Percentiles rank a stretch among this genome's conserved stretches.
phyloP scores from a whole-genome alignment of 2,888 invertebrate genomes.

The Polymixis lichenea region DNA sequence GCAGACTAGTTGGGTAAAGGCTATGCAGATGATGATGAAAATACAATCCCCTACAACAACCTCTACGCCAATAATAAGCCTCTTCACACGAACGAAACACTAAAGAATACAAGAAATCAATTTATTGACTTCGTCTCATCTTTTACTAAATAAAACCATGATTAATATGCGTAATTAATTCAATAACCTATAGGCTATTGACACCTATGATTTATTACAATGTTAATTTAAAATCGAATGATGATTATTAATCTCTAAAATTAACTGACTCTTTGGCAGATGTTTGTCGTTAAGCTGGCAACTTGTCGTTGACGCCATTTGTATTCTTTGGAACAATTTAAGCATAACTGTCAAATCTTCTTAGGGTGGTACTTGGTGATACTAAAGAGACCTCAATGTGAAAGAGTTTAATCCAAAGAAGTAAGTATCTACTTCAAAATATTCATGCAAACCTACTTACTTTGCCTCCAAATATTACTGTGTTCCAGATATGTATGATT shows the following conservation, averaged over 20 bases:
- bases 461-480: neutral
- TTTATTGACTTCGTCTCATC: slow-evolving; percentile 11
- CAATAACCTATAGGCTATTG: slow-evolving; percentile 32
- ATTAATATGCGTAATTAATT: slow-evolving; percentile 53
- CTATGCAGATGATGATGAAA: no score
- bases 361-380: slow-evolving; percentile 19
- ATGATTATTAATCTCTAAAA: slow-evolving; percentile 44
- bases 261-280: slow-evolving; percentile 48
- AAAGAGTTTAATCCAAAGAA: neutral
- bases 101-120: slow-evolving; percentile 12
- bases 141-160: slow-evolving; percentile 15
- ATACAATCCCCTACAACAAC: neutral
- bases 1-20: neutral
- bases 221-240: slow-evolving; percentile 45
- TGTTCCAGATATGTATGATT: neutral
- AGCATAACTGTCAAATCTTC: slow-evolving; percentile 23
- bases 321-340: slow-evolving; percentile 30
- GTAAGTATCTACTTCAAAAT: neutral
- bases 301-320: slow-evolving; percentile 48
- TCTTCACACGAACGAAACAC: neutral
- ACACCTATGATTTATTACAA: slow-evolving; percentile 38
- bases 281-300: slow-evolving; percentile 35
- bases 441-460: neutral
- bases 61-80: neutral
- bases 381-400: neutral